Base-by-base conservation (phyloP, 2,888 invertebrate genomes). In the Thecocarcelia acutangulata region DNA sequence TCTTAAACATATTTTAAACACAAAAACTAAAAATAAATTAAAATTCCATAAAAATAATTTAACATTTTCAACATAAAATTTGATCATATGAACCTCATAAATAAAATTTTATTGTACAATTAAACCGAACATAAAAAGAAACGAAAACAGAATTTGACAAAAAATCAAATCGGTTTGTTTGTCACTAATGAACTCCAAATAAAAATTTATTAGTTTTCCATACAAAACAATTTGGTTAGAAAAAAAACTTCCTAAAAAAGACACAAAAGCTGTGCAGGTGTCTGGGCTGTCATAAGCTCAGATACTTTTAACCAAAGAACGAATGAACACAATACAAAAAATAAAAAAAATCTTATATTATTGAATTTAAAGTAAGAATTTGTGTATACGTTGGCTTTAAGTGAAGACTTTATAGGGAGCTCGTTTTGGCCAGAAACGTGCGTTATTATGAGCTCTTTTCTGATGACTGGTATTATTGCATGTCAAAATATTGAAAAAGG, bases 181-280 rank as follows among this genome's bases (percentile, higher is more conserved):
- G 58, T 33, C 81, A 74, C 82, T 82, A 82, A 82, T 82, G 78
- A 82, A 82, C 82, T 82, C 82, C 74, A 82, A 70, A 82, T 78
- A 78, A 44, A 78, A 78, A 82, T 77, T 82, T 82, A 81, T 77
- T 76, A 69, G 48, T 72, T 68, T 72, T 76, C 46, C 70, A 76
- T 56, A 80, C 66, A 70, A 66, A 48, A 44, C 3, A 56, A 33
- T 56, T 74, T 48, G 59, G 17, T 61, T 40, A 48, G 19, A 56
- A 73, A 54, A 54, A 73, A 54, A 33, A 8, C 12, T 2, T 19
- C 13, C 24, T 61, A 59, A 44, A 52, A 13, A 19, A 63, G 12
- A 19, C 6, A 46, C 3, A 33, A 77, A 69, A 77, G 70, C 73
- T 46, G 77, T 77, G 74, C 81, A 82, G 81, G 81, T 82, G 81